Base-by-base conservation (phyloP, 2,113 vertebrate species). In the Phylloscopus whistleri region DNA sequence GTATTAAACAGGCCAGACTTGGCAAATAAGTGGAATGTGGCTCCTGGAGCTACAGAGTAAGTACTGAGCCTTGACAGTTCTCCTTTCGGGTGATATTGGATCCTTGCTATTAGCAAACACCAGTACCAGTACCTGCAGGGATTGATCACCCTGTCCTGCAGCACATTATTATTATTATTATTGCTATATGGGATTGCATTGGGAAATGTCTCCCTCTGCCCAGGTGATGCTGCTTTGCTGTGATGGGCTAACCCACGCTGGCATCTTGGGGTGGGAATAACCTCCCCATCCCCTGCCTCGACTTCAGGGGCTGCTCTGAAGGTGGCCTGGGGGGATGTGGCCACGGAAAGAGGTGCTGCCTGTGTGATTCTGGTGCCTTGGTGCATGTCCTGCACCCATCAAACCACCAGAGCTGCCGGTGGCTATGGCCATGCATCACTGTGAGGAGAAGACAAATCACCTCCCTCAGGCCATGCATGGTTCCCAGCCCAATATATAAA, bases 81-180 rank as follows among this genome's bases (percentile, higher is more conserved):
- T 93, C 31, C 19, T 16, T 95, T 95, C 12, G 52, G 86, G 94
- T 87, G 93, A 86, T 93, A 84, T 16, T 97, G 95, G 94, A 88
- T 94, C 92, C 69, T 87, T 95, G 72, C 95, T 87, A 9, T 85
- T 90, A 31, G 83, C 86, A 95, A 95, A 86, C 60, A 92, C 1
- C 10, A 96, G 56, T 77, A 49, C 72, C n/a, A n/a, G n/a, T n/a
- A n/a, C n/a, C n/a, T n/a, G n/a, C 74, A 84, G 91, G 94, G 88
- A 87, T 74, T 23, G 35, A 60, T 91, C 84, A 58, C 60, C 78
- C 46, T 23, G 44, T 48, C 84, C 88, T 12, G 70, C 72, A 73
- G 74, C 74, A 63, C 51, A 27, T 89, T 84, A 51, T 16, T 26
- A 64, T 64, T n/a, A 56, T 15, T 23, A 41, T 44, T 27, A 10